These are phyloP conservation scores for Arizona elegans DNA, from an alignment of 2,113 vertebrate species.

Conservation along the genomic window DNA sequence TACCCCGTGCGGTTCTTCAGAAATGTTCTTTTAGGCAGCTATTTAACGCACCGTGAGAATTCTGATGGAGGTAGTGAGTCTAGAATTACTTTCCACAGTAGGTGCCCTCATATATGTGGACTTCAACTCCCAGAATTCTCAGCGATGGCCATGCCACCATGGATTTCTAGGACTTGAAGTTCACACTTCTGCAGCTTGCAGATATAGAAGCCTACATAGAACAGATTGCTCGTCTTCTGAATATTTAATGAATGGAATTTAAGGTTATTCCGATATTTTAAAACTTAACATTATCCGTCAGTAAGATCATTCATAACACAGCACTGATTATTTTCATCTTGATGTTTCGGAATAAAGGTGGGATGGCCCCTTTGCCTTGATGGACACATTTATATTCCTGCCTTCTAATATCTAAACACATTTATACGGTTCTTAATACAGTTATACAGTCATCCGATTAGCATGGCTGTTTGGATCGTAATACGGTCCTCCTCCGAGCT, in stretches of 20 bases:
- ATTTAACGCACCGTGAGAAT: background rate
- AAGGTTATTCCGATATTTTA: slow-evolving; percentile 3
- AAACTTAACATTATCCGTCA: background rate
- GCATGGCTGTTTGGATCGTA: slow-evolving; percentile 72
- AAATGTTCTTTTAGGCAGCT: background rate
- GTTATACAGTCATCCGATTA: slow-evolving; percentile 61
- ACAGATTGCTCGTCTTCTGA: rapidly evolving
- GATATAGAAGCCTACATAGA: background rate
- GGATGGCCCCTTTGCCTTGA: slow-evolving; percentile 36
- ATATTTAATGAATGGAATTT: background rate
- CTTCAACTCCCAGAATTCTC: background rate
- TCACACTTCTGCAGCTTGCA: background rate
- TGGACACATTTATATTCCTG: slow-evolving; percentile 50
- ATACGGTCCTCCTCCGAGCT: slow-evolving; percentile 73
- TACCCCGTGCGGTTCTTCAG: too few species aligned
- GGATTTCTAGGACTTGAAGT: background rate
- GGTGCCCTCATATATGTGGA: background rate
- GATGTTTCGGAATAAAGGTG: slow-evolving; percentile 24
- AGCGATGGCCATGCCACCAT: background rate
- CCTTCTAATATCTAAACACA: slow-evolving; percentile 22
- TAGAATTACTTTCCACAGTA: background rate
- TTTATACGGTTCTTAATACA: slow-evolving; percentile 61
- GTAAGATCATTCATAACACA: slow-evolving; percentile 32
- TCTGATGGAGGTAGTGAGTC: background rate
- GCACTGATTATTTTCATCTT: slow-evolving; percentile 23